Evolutionary conservation across 2,797 vertebrate species (phyloP), one percentile per base, ranked within the genome.

Genomic region (Pampus argenteus): DNA sequence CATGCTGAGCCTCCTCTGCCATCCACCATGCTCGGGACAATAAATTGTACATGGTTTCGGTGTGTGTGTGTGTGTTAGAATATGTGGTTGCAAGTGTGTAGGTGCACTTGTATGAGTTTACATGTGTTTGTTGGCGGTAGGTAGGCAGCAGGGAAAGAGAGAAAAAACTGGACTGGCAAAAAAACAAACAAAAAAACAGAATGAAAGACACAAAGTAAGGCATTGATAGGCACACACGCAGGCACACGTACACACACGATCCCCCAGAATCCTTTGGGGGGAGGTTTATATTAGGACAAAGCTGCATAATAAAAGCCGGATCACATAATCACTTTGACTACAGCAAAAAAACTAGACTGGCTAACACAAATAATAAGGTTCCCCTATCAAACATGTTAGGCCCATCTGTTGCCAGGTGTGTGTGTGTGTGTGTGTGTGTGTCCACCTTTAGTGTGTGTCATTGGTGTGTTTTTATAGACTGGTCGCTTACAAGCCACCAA

Each of bases 381-480:
- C 85, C 78, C 68, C 78, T 71, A 91, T 91, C 87, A 90, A 88
- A 89, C 78, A 79, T 78, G 70, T 84, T 80, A 54, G 67, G 76
- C 72, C 78, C 62, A 63, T 87, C 88, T 85, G 84, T 73, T 87
- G 84, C 84, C 81, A 87, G 81, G 85, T 89, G 62, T 66, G 69
- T 48, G 68, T 69, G 70, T 82, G 71, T 72, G 66, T 66, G 59
- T 64, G 6, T 60, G 42, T 61, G 60, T 54, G 66, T 40, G 34
- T 36, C 13, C 34, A 11, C 11, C 11, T n/a, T n/a, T n/a, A n/a
- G n/a, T n/a, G n/a, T n/a, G n/a, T n/a, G n/a, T n/a, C n/a, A n/a
- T 81, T 81, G 81, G 78, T 86, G 81, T 91, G 91, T 89, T 95
- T 95, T 95, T 94, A 94, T 94, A 93, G 95, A 95, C 92, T 94